phyloP scores from a whole-genome alignment of 2,113 vertebrate species.

The Oreochromis niloticus region DNA sequence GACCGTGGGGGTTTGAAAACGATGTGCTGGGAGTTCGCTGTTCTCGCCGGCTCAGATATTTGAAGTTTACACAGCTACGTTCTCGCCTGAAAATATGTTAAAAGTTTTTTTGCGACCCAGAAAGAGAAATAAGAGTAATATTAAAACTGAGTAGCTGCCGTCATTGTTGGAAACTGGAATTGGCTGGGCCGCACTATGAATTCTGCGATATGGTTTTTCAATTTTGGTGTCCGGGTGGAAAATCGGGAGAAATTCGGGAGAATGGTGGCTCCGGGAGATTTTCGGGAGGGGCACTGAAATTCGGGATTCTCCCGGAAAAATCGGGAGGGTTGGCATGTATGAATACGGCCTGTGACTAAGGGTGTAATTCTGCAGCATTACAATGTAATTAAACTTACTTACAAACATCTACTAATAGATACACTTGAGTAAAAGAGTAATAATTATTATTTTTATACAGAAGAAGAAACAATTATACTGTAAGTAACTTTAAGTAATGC shows the following conservation, averaged over 20 bases:
- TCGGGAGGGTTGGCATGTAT: background rate
- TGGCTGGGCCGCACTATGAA: background rate
- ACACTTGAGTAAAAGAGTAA: background rate
- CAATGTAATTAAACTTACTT: background rate
- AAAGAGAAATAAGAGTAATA: too few species aligned
- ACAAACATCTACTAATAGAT: background rate
- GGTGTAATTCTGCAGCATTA: background rate
- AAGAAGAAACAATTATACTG: background rate
- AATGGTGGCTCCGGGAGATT: too few species aligned
- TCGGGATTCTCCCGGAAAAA: background rate
- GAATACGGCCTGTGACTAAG: background rate
- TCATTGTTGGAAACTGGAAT: background rate
- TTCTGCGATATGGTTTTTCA: background rate
- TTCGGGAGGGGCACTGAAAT: background rate
- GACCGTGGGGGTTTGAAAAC: too few species aligned
- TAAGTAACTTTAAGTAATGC: background rate
- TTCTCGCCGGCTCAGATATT: background rate
- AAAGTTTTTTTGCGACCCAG: too few species aligned
- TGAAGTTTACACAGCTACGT: too few species aligned
- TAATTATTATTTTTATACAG: background rate
- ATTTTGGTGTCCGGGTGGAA: background rate
- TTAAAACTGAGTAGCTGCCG: background rate
- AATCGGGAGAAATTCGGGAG: background rate
- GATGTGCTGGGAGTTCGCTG: background rate
- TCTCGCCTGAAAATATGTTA: too few species aligned